Base-by-base conservation (phyloP, 2,797 vertebrate genomes). In the Sorex maritimensis region DNA sequence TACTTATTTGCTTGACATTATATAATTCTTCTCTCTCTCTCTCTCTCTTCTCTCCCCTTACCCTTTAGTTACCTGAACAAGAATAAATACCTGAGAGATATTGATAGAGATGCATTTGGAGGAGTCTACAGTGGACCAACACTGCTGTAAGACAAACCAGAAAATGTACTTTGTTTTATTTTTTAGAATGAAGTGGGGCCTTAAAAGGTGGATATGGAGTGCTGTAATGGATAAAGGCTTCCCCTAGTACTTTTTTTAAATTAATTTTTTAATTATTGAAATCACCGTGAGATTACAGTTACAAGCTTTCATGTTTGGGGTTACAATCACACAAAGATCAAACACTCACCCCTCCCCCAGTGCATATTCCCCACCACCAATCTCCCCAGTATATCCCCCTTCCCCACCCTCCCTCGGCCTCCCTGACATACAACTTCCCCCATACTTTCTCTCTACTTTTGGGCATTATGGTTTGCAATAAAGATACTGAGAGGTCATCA, bases 1-100 rank as follows among this genome's bases (percentile, higher is more conserved):
- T 68, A 73, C 77, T 73, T 52, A 88, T 63, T 88, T 67, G 30
- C 21, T 83, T 92, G 61, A 88, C 34, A 14, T 88, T n/a, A 30
- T 9, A 24, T 92, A 12, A 92, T 69, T 75, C 12, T 2, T 34
- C 10, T 69, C 10, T 69, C 65, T 67, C 12, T 12, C 26, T 67
- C 19, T 65, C 2, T 65, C 63, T 65, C 19, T 23, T 38, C 38
- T 44, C 67, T 17, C 55, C 80, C 49, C 67, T 92, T 97, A 80
- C 94, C 94, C 73, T 97, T 73, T 97, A 99, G 99, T 74, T 99
- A 99, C 96, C 98, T 99, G 85, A 99, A 99, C 98, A 99, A 99
- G 97, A 99, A 99, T 95, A 99, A 98, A 92, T 97, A 98, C 92
- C 97, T 99, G 92, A 98, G 98, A 95, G 96, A 96, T 96, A 98